Conservation (phyloP, 2,888 invertebrate species). For the Zeuzera pyrina region DNA sequence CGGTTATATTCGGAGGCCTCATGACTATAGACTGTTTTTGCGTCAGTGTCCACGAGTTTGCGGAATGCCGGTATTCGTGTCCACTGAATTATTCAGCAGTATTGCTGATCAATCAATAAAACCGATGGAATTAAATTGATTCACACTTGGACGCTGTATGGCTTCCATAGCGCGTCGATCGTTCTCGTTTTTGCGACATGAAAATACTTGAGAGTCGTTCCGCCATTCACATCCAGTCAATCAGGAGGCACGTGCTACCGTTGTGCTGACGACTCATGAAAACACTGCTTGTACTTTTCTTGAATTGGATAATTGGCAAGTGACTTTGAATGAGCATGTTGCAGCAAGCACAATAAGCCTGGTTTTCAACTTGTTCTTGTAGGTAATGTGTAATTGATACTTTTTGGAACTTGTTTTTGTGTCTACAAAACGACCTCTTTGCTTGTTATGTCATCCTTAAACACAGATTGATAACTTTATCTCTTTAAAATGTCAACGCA, state of each 20-base stretch:
- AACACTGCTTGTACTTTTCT: conserved; percentile 37
- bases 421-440: conserved; percentile 20
- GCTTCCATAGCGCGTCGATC: conserved; percentile 49
- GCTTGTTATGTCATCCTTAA: conserved; percentile 20
- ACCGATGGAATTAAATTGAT: conserved; percentile 67
- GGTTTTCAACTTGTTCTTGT: conserved; percentile 34
- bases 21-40: conserved; percentile 42
- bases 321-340: conserved; percentile 27
- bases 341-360: conserved; percentile 9
- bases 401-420: conserved; percentile 14
- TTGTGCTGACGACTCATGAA: conserved; percentile 31
- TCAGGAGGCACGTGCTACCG: conserved; percentile 48
- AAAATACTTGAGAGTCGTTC: conserved; percentile 62
- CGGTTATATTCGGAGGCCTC: conserved; percentile 45
- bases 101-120: conserved; percentile 70
- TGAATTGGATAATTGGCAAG: conserved; percentile 40
- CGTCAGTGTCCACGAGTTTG: conserved; percentile 42
- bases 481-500: too few species aligned
- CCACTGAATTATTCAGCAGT: conserved; percentile 66
- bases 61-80: conserved; percentile 65
- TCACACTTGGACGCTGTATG: conserved; percentile 65
- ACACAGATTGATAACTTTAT: too few species aligned
- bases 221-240: conserved; percentile 53
- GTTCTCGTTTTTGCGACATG: conserved; percentile 52
- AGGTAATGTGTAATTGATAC: conserved; percentile 23